These are phyloP conservation scores for Porites evermanni DNA, from an alignment of 92 coral and sea anemone genomes.

Conservation along the genomic window DNA sequence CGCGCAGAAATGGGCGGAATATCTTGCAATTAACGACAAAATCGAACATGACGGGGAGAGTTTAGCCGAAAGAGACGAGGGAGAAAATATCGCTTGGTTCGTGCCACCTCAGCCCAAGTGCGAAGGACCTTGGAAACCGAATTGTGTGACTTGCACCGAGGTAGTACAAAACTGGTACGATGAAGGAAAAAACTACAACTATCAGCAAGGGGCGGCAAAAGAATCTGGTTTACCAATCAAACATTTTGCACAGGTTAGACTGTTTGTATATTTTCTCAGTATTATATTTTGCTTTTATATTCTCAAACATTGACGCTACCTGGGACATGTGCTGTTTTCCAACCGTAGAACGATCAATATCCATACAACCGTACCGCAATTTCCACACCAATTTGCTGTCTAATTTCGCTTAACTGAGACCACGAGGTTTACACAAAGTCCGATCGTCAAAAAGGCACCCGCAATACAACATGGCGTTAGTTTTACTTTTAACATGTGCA, in stretches of 20 bases:
- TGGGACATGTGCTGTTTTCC: no score
- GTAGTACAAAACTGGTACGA: slow-evolving; percentile 88
- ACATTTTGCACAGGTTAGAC: slow-evolving; percentile 90
- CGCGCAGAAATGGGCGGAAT: slow-evolving; percentile 92
- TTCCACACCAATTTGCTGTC: no score
- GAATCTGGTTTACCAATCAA: slow-evolving; percentile 53
- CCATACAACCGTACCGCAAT: no score
- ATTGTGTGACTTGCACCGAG: slow-evolving; percentile 78
- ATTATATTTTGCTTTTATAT: no score
- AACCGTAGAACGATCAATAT: no score
- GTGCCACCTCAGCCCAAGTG: slow-evolving; percentile 85
- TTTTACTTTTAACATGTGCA: no score
- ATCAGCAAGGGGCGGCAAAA: slow-evolving; percentile 63
- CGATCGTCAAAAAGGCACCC: no score
- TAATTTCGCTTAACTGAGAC: no score
- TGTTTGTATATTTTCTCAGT: background rate
- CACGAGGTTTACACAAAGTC: no score
- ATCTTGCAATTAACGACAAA: slow-evolving; percentile 72
- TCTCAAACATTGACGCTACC: no score
- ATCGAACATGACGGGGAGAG: slow-evolving; percentile 75
- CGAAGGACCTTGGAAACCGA: slow-evolving; percentile 45
- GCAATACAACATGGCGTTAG: no score
- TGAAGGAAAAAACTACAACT: slow-evolving; percentile 77
- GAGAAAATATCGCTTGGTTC: slow-evolving; percentile 92
- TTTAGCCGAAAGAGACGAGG: slow-evolving; percentile 66